Conservation (phyloP, 2,797 vertebrate genomes). For the Parauchenoglanis punctatus region DNA sequence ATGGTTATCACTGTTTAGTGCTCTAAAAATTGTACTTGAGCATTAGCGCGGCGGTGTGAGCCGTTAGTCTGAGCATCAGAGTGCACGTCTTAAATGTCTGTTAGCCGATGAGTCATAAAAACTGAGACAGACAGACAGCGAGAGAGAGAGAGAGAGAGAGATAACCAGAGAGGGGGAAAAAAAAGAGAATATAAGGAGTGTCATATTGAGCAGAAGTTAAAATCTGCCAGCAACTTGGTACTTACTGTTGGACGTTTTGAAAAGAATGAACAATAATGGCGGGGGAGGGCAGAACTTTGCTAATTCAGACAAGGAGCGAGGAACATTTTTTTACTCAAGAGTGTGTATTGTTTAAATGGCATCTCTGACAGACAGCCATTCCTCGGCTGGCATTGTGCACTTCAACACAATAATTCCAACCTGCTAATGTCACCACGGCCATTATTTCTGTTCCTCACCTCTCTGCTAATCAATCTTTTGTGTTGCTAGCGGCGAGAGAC, state of each 20-base stretch:
- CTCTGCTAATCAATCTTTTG: conserved; percentile 80
- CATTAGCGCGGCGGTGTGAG: conserved; percentile 1
- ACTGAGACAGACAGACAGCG: neutral
- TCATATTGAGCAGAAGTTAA: conserved; percentile 53
- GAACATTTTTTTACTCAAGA: conserved; percentile 63
- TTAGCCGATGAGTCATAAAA: conserved; percentile 24
- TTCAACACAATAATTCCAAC: conserved; percentile 81
- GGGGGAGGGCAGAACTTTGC: conserved; percentile 61
- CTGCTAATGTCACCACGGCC: conserved; percentile 78
- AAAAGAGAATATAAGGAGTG: conserved; percentile 9
- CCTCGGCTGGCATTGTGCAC: conserved; percentile 77
- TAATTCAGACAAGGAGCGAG: conserved; percentile 66
- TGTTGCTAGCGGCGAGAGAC: conserved; percentile 67
- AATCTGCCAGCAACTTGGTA: conserved; percentile 51
- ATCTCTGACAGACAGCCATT: conserved; percentile 75
- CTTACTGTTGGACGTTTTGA: conserved; percentile 52
- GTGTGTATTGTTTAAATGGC: conserved; percentile 79
- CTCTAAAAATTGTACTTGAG: neutral
- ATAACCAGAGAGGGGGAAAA: neutral
- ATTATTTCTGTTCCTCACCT: conserved; percentile 70
- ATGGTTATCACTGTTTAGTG: neutral
- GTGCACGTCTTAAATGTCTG: neutral
- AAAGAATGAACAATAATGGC: conserved; percentile 55
- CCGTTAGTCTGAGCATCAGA: neutral
- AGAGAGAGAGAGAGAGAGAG: neutral